Base-by-base conservation (phyloP, 2,113 vertebrate genomes). In the Otocyon megalotis region DNA sequence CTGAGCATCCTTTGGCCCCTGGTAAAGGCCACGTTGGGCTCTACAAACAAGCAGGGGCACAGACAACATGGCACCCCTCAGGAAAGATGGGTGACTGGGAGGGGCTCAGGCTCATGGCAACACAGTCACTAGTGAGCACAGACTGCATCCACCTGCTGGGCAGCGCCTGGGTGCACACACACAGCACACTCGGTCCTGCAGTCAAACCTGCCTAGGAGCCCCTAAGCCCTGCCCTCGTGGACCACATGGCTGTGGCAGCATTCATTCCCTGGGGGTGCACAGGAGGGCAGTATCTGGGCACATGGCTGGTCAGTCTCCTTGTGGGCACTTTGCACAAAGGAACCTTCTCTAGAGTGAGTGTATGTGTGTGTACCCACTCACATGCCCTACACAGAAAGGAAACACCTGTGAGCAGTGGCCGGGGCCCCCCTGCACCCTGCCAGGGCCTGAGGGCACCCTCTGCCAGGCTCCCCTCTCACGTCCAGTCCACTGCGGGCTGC, bases 401-500 rank as follows among this genome's bases (percentile, higher is more conserved):
- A 17, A 16, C 32, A 48, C 37, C 76, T 50, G 37, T 12, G 15
- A 11, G 5, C 2, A 0, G 17, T 8, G 26, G 20, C 69, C 56
- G 15, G 54, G 50, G 17, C 13, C 86, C 16, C 80, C 43, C 43
- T 50, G 37, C 76, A 11, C 37, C 43, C 53, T 43, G 17, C 12
- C 43, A 63, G 79, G 60, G 32, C 69, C 62, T 1, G 6, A 22
- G 14, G 24, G 13, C n/a, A 4, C 53, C 32, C 32, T 69, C 22
- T 5, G 0, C 6, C 3, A 10, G 32, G 12, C 3, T 0, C n/a
- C 15, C 30, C 20, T 28, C n/a, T 84, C 35, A 8, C 0, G 0
- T 56, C 62, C 60, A 5, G 15, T 4, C 26, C 53, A 0, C 60
- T 15, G 15, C 5, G 2, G 35, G 37, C 28, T 20, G 17, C 72